Evolutionary conservation across 2,888 invertebrate species (phyloP), one percentile per base, ranked within the genome.

Genomic region (Ormia ochracea): DNA sequence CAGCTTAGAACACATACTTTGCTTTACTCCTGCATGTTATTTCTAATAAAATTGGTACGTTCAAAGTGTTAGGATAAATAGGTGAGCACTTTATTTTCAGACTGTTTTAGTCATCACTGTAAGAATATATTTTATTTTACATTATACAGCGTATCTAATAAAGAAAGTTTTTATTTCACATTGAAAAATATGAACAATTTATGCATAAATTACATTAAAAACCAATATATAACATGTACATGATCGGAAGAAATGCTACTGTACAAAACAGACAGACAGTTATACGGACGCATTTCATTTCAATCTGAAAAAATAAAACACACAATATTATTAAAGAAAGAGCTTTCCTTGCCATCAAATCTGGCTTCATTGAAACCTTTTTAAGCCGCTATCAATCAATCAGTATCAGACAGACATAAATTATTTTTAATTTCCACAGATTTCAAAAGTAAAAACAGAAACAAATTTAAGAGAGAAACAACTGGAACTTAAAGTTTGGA

Each of bases 131-230:
- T 14, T 59, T 33, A 54, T 50, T 50, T 70, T 58, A 28, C 56
- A 48, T 66, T 59, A 72, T 61, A 73, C 72, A 78, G 52, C 12
- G 21, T 50, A 65, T 38, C 73, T 52, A 59, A 73, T 78, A 73
- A 73, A 78, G 78, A 78, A 78, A 78, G 73, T 78, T 72, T n/a
- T n/a, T 12, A 66, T 7, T 66, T 65, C 36, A 45, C 59, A 14
- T 59, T 72, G 17, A 54, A 45, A 63, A 56, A 56, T 52, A 36
- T 78, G 38, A 74, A 59, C 70, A 65, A 79, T 79, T 79, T 79
- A 79, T 75, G 75, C 70, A 79, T 79, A 75, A 79, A 79, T 70
- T 70, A 79, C 69, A 68, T 65, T 43, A 21, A 14, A 63, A 72
- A 70, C 56, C 68, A 75, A 65, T 65, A 63, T 48, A 66, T 38